These are phyloP conservation scores for Arrhamphus sclerolepis DNA, from an alignment of 2,797 vertebrate genomes.

Conservation along the genomic window DNA sequence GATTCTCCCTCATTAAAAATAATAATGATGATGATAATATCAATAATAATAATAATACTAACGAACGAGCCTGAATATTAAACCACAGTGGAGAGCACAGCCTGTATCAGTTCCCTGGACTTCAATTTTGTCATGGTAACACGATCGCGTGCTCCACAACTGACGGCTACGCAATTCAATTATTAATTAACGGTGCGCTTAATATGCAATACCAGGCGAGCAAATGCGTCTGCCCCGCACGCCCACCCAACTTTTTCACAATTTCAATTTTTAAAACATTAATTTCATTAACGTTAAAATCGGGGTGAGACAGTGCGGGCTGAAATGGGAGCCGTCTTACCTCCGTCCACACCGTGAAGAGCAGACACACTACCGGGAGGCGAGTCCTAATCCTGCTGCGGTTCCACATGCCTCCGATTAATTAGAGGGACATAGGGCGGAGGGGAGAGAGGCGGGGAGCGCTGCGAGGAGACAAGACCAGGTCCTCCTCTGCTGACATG, in stretches of 20 bases:
- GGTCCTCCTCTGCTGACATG: conserved; percentile 82
- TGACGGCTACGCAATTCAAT: conserved; percentile 75
- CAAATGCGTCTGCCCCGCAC: conserved; percentile 57
- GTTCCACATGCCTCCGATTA: conserved; percentile 89
- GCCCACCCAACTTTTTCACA: conserved; percentile 78
- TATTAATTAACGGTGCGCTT: conserved; percentile 68
- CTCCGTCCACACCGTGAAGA: conserved; percentile 88
- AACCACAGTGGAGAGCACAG: conserved; percentile 52
- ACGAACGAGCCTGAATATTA: conserved; percentile 9
- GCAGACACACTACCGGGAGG: conserved; percentile 82
- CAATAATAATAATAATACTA: neutral
- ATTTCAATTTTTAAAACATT: conserved; percentile 28
- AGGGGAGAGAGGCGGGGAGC: conserved; percentile 31
- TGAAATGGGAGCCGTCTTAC: conserved; percentile 71
- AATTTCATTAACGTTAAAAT: too few relatives aligned
- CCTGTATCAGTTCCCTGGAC: conserved; percentile 50
- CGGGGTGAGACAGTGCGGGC: neutral
- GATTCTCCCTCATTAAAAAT: neutral
- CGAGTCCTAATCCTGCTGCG: conserved; percentile 80
- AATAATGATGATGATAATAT: neutral
- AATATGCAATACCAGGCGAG: conserved; percentile 41
- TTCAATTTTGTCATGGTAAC: conserved; percentile 70
- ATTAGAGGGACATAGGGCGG: conserved; percentile 73
- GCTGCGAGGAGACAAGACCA: conserved; percentile 74
- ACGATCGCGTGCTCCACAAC: conserved; percentile 74